Evolutionary conservation across 2,888 invertebrate genomes (phyloP).

Genomic region (Clitarchus hookeri): DNA sequence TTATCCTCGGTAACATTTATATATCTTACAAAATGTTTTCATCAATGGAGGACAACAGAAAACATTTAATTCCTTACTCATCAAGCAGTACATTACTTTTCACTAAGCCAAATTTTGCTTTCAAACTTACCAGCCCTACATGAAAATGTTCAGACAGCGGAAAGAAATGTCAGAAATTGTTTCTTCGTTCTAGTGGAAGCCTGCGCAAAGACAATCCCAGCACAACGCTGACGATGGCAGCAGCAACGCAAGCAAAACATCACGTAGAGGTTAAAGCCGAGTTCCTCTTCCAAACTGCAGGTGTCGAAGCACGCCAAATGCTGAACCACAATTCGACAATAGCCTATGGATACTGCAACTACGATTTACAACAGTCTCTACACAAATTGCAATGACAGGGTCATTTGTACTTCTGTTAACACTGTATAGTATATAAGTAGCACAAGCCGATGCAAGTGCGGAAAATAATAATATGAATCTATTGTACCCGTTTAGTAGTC

Average conservation of each 20-base stretch:
- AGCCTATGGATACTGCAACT: neutral
- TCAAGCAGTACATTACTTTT: no score
- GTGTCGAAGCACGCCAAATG: neutral
- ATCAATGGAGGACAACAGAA: no score
- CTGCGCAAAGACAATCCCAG: no score
- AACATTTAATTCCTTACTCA: no score
- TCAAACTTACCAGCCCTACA: no score
- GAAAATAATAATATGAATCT: constrained; percentile 31
- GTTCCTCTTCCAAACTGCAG: constrained; percentile 4
- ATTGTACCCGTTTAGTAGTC: constrained; percentile 41
- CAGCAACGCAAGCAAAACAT: neutral
- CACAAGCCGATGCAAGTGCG: constrained; percentile 23
- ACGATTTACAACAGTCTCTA: neutral
- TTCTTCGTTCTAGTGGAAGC: no score
- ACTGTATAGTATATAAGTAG: neutral
- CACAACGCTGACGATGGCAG: neutral
- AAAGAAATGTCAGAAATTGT: no score
- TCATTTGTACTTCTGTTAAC: constrained; percentile 23
- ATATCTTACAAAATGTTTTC: no score
- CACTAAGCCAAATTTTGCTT: no score
- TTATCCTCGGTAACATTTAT: no score
- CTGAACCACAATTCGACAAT: neutral
- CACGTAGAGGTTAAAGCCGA: neutral
- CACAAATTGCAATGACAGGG: constrained; percentile 23
- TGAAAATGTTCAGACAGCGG: no score